A percentile compares a stretch with the other conserved stretches of the same genome.
Conservation (phyloP, 2,113 vertebrate genomes). For the Coturnix japonica region DNA sequence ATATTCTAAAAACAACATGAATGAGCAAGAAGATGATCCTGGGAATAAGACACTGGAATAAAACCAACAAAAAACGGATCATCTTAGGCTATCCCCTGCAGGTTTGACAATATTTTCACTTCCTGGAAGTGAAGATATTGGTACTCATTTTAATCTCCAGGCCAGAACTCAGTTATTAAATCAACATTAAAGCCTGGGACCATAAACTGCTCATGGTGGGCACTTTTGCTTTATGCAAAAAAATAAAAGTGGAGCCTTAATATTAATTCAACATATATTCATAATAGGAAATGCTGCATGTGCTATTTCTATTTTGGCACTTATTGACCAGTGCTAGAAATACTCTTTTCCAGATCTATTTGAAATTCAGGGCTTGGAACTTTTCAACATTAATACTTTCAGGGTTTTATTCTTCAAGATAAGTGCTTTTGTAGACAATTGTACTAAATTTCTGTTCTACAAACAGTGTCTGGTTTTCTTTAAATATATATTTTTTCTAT, state of each 20-base stretch:
- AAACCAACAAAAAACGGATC: neutral
- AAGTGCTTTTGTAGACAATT: neutral
- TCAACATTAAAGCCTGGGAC: neutral
- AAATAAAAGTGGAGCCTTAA: neutral
- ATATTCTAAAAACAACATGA: neutral
- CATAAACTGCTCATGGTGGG: neutral
- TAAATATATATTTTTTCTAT: neutral
- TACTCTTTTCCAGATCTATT: slow-evolving; percentile 28
- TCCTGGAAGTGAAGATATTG: neutral
- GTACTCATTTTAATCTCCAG: neutral
- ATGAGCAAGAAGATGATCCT: neutral
- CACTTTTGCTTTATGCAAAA: neutral
- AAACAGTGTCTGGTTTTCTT: neutral
- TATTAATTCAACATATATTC: slow-evolving; percentile 40
- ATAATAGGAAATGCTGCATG: slow-evolving; percentile 7
- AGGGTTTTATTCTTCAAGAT: slow-evolving; percentile 2
- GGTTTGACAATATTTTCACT: neutral
- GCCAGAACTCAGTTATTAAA: neutral
- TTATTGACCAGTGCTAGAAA: slow-evolving; percentile 62
- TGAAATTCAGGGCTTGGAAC: neutral
- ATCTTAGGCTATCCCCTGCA: accelerated
- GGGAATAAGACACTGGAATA: neutral
- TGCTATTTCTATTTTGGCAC: slow-evolving; percentile 45
- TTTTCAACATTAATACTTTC: slow-evolving; percentile 10
- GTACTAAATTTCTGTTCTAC: neutral